Evolutionary conservation across 2,797 vertebrate genomes (phyloP).

Genomic region (Tympanoctomys barrerae): DNA sequence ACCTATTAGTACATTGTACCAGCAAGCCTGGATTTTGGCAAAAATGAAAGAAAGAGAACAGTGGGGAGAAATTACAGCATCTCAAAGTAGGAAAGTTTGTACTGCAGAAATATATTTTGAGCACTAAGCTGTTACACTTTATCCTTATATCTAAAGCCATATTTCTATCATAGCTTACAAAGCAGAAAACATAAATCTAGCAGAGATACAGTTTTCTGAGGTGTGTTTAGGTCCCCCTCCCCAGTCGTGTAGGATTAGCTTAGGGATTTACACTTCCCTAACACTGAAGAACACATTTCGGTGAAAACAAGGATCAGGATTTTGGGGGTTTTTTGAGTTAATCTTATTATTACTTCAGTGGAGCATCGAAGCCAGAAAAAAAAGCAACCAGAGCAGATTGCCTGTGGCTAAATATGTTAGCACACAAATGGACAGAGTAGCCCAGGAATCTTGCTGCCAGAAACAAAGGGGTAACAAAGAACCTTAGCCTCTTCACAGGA

Average conservation of each 20-base stretch:
- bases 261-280: slow-evolving; percentile 77
- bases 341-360: slow-evolving; percentile 72
- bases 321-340: slow-evolving; percentile 72
- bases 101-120: slow-evolving; percentile 56
- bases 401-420: slow-evolving; percentile 76
- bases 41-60: slow-evolving; percentile 60
- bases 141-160: slow-evolving; percentile 47
- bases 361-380: slow-evolving; percentile 64
- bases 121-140: slow-evolving; percentile 71
- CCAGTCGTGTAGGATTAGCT: slow-evolving; percentile 60
- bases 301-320: slow-evolving; percentile 71
- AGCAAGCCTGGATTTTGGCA: slow-evolving; percentile 33
- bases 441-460: slow-evolving; percentile 35
- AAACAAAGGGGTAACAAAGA: slow-evolving; percentile 75
- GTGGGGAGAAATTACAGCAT: slow-evolving; percentile 71
- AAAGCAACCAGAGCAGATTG: slow-evolving; percentile 6
- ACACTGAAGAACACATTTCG: slow-evolving; percentile 70
- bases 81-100: slow-evolving; percentile 64
- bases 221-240: slow-evolving; percentile 47
- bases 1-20: background rate
- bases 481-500: slow-evolving; percentile 52
- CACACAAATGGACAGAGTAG: slow-evolving; percentile 78
- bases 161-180: slow-evolving; percentile 75
- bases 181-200: slow-evolving; percentile 51
- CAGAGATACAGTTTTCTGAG: slow-evolving; percentile 53